Conservation (phyloP, 1,140 invertebrate species). For the Coptotermes formosanus region DNA sequence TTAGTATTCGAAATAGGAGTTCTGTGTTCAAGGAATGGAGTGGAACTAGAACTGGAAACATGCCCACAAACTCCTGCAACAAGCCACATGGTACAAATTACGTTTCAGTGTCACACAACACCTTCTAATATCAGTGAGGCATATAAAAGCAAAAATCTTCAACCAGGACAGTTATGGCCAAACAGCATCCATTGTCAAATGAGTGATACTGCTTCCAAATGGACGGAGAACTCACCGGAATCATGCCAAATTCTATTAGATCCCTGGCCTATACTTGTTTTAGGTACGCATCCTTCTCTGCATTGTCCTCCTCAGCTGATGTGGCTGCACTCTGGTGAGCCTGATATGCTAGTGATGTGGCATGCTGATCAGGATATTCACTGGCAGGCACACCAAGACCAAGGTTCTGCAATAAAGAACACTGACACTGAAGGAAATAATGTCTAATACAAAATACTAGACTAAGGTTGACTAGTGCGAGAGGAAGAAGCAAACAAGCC, state of each 20-base stretch:
- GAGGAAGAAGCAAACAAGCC: neutral
- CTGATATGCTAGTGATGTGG: slow-evolving; percentile 70
- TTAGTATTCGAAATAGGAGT: slow-evolving; percentile 92
- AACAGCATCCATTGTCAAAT: too few relatives aligned
- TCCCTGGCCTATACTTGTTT: slow-evolving; percentile 92
- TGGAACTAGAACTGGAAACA: slow-evolving; percentile 94
- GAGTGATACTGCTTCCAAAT: neutral
- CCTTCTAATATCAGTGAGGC: slow-evolving; percentile 9
- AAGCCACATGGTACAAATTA: slow-evolving; percentile 34
- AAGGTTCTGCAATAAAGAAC: slow-evolving; percentile 64
- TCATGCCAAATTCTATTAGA: slow-evolving; percentile 97
- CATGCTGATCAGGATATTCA: slow-evolving; percentile 72
- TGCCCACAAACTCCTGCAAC: slow-evolving; percentile 88
- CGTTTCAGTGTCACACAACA: neutral
- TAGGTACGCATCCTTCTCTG: slow-evolving; percentile 78
- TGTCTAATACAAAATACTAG: neutral
- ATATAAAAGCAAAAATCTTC: neutral
- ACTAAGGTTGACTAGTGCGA: neutral
- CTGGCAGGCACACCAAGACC: slow-evolving; percentile 84
- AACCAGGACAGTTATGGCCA: neutral
- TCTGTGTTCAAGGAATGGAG: slow-evolving; percentile 93
- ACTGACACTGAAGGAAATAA: slow-evolving; percentile 18
- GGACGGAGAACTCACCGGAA: slow-evolving; percentile 62
- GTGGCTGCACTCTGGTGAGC: slow-evolving; percentile 60
- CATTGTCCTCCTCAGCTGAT: slow-evolving; percentile 65